These are phyloP conservation scores for Caradrina kadenii DNA, from an alignment of 2,888 invertebrate genomes.

Conservation along the genomic window DNA sequence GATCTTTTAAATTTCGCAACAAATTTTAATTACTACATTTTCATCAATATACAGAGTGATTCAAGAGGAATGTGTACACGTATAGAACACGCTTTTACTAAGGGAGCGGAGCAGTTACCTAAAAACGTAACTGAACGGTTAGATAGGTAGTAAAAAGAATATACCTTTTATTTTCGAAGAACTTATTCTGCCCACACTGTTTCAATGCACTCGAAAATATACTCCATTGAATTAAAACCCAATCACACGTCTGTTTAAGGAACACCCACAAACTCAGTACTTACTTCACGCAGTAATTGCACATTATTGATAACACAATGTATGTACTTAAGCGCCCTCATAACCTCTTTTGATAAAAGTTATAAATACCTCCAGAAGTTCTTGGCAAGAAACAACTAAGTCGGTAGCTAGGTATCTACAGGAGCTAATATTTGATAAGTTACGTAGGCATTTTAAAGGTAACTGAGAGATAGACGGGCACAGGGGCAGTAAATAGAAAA, in stretches of 20 bases:
- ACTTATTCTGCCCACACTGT: too few relatives aligned
- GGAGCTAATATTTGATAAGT: not conserved
- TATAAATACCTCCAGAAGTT: not conserved
- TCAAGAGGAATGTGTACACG: too few relatives aligned
- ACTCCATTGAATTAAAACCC: not conserved
- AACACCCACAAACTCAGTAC: not conserved
- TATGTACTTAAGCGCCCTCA: not conserved
- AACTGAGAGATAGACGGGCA: not conserved
- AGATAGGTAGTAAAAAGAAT: too few relatives aligned
- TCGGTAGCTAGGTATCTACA: not conserved
- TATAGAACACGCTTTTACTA: too few relatives aligned
- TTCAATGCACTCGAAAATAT: not conserved
- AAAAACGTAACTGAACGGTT: too few relatives aligned
- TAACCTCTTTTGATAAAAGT: conserved; percentile 11
- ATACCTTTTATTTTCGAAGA: too few relatives aligned
- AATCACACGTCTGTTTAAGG: not conserved
- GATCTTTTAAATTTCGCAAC: too few relatives aligned
- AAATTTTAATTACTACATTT: too few relatives aligned
- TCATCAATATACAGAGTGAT: too few relatives aligned
- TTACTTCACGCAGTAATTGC: too few relatives aligned
- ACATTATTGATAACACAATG: not conserved
- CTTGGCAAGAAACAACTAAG: not conserved
- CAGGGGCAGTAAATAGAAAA: not conserved
- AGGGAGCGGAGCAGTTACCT: too few relatives aligned
- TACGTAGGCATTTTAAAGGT: not conserved